Conservation (phyloP, 2,113 vertebrate species). For the Cebidichthys violaceus region DNA sequence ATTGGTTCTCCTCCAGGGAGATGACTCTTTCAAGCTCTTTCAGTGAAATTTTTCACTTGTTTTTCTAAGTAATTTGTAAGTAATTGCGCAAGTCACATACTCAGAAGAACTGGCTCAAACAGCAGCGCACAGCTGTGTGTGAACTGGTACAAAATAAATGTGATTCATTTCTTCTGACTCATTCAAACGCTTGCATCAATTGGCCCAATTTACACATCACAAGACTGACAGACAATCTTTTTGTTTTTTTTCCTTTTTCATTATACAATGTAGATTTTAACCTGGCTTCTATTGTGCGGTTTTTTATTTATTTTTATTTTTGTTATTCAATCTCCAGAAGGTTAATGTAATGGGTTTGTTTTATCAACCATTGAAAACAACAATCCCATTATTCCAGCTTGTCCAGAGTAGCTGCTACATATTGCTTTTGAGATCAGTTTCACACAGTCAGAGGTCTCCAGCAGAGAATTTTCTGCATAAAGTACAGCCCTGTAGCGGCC, state of each 20-base stretch:
- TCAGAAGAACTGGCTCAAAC: constrained; percentile 33
- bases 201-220: constrained; percentile 40
- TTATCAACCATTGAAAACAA: constrained; percentile 24
- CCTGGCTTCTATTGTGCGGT: background rate
- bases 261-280: constrained; percentile 7
- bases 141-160: constrained; percentile 18
- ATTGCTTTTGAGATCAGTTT: constrained; percentile 18
- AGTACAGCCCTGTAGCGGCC: background rate
- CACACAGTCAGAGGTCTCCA: background rate
- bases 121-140: constrained; percentile 46
- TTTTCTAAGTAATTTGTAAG: constrained; percentile 59
- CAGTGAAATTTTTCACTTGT: constrained; percentile 62
- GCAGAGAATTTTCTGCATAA: background rate
- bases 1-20: constrained; percentile 53
- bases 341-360: constrained; percentile 14
- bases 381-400: constrained; percentile 2
- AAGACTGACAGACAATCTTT: constrained; percentile 24
- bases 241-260: background rate
- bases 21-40: constrained; percentile 50
- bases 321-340: background rate
- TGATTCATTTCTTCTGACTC: constrained; percentile 51
- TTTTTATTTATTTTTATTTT: background rate
- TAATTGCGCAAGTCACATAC: constrained; percentile 45
- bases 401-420: background rate
- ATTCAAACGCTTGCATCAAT: constrained; percentile 29